Base-by-base conservation (phyloP, 2,888 invertebrate species). In the Caenorhabditis doughertyi region DNA sequence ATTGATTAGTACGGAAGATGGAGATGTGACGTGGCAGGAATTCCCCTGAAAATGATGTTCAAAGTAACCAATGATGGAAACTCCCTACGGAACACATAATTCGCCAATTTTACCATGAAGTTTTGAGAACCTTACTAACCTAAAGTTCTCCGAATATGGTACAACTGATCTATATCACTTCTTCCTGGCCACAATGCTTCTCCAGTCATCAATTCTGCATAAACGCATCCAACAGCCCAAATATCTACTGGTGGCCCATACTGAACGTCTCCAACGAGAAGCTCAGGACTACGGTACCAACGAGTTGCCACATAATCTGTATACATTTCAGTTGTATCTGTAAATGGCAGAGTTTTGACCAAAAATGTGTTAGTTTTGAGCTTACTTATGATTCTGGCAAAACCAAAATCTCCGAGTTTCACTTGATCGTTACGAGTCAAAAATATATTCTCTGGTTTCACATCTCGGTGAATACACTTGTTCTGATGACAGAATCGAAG, bases 271-370 rank as follows among this genome's bases (percentile, higher is more conserved):
- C 98, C 99, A 0, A 99, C 98, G 58, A 99, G 94, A 27, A 99
- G 94, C 92, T 99, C 98, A 65, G 79, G 70, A 83, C 85, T 86
- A 81, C 99, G 94, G 93, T 99, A 99, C 98, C 98, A 99, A 71
- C 98, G 94, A 44, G 99, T 99, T 55, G 98, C 98, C 86, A 99
- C 99, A 93, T 99, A 99, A 93, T 99, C 99, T 70, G 98, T 99
- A 93, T 98, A 99, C 92, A 97, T 96, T 94, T 98, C 98, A 0
- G 96, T 97, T 0, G 97, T 97, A 93, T 95, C 96, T 89, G 58
- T 60, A 70, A 64, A 18, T 8, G n/a, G n/a, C n/a, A n/a, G n/a
- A n/a, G n/a, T n/a, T n/a, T n/a, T n/a, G n/a, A n/a, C n/a, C n/a
- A n/a, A n/a, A n/a, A n/a, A n/a, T n/a, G n/a, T n/a, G n/a, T n/a